These are phyloP conservation scores for Suncus etruscus DNA, from an alignment of 2,113 vertebrate genomes.

Conservation along the genomic window DNA sequence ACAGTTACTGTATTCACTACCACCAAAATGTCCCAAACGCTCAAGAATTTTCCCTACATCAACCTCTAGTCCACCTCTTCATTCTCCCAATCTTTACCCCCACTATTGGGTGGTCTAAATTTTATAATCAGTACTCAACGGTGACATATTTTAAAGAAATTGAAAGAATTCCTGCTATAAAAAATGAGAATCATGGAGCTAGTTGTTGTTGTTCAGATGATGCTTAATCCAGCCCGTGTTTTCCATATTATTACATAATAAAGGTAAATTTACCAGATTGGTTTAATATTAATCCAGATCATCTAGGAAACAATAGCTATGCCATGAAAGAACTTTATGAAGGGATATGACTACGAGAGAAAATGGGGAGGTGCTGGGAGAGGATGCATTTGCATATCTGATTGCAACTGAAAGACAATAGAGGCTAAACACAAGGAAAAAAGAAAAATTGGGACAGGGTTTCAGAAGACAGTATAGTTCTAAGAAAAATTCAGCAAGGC, in stretches of 20 bases:
- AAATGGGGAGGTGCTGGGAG: background rate
- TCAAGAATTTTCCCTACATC: too few species aligned
- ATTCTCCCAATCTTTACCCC: too few species aligned
- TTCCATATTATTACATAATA: background rate
- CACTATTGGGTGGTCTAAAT: too few species aligned
- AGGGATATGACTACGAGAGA: background rate
- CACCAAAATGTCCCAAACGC: too few species aligned
- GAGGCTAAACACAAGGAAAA: too few species aligned
- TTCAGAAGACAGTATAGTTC: background rate
- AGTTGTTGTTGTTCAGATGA: background rate
- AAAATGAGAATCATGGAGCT: background rate
- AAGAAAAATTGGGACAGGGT: background rate
- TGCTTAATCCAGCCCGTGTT: conserved; percentile 2
- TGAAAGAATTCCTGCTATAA: background rate
- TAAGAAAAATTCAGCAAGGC: background rate
- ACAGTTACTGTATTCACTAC: too few species aligned
- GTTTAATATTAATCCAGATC: background rate
- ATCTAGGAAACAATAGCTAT: background rate
- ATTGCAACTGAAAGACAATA: background rate
- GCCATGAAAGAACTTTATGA: background rate
- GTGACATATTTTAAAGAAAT: background rate
- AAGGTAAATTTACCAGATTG: background rate
- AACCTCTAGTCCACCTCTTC: too few species aligned
- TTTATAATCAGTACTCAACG: background rate
- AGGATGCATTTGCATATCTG: background rate